phyloP scores from a whole-genome alignment of 1,140 invertebrate species.

The Hormaphis cornu region DNA sequence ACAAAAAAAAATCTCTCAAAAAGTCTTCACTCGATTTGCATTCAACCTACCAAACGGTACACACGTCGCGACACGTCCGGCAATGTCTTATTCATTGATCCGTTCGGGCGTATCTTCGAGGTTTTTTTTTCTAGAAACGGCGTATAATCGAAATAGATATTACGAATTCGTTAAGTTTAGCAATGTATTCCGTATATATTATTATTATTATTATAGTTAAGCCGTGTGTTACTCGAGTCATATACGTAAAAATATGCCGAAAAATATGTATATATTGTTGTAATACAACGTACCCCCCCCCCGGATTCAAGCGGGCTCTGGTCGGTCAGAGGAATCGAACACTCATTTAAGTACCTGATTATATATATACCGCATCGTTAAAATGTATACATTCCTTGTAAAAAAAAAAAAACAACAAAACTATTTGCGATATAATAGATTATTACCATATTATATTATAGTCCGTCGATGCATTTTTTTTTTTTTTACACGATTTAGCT shows the following conservation, averaged over 20 bases:
- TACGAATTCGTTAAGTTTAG: not conserved
- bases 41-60: no score
- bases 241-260: not conserved
- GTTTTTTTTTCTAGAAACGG: not conserved
- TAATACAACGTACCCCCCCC: no score
- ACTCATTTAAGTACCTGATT: slow-evolving; percentile 16
- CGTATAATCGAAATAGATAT: not conserved
- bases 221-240: not conserved
- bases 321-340: not conserved
- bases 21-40: no score
- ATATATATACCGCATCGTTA: not conserved
- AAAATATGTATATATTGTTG: not conserved
- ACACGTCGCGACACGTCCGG: no score
- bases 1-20: no score
- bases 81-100: not conserved
- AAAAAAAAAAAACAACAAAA: no score
- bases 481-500: not conserved
- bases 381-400: slow-evolving; percentile 16
- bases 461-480: not conserved
- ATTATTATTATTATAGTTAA: no score
- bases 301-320: not conserved
- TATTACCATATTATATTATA: no score
- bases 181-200: not conserved
- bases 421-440: no score
- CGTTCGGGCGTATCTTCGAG: not conserved